Evolutionary conservation across 2,888 invertebrate species (phyloP), one percentile per base, ranked within the genome.

Genomic region (Dorcus parallelipipedus): DNA sequence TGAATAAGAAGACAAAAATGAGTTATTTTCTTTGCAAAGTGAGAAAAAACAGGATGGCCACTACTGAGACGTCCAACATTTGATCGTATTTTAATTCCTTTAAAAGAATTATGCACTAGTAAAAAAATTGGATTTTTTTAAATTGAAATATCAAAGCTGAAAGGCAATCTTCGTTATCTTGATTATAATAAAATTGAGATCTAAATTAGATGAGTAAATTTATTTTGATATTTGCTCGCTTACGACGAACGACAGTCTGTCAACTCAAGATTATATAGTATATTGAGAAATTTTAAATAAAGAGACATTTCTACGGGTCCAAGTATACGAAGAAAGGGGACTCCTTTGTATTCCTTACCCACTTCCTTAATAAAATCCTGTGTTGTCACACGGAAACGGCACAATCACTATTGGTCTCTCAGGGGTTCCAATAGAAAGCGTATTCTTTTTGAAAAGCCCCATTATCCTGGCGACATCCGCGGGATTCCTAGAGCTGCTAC

Each of bases 321-420:
- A 14, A 33, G 26, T 23, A 5, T 49, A 59, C 59, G 61, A 64
- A 62, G 59, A 62, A 47, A 54, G 55, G 59, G 60, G 57, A 50
- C 63, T 64, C 66, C 64, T 71, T 69, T 68, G 69, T 72, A 67
- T 73, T 71, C 70, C 59, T 64, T 68, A 67, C 66, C 66, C 67
- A 67, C 67, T 70, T 69, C 70, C 69, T 70, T 70, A 71, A 72
- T 72, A 71, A 73, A 73, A 72, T 66, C 69, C 66, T 51, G 67
- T 69, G 71, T 71, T 73, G 71, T 73, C 69, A 69, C 64, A 69
- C 70, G 71, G 72, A 72, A 71, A 71, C 69, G 68, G 71, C 56
- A 48, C 56, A 71, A 71, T 73, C 72, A 70, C 71, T 69, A 71
- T 72, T 69, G 71, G 70, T 68, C 71, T 71, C 66, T 64, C 61